These are phyloP conservation scores for Pristionchus pacificus DNA, from an alignment of 1,140 invertebrate species.

Conservation along the genomic window DNA sequence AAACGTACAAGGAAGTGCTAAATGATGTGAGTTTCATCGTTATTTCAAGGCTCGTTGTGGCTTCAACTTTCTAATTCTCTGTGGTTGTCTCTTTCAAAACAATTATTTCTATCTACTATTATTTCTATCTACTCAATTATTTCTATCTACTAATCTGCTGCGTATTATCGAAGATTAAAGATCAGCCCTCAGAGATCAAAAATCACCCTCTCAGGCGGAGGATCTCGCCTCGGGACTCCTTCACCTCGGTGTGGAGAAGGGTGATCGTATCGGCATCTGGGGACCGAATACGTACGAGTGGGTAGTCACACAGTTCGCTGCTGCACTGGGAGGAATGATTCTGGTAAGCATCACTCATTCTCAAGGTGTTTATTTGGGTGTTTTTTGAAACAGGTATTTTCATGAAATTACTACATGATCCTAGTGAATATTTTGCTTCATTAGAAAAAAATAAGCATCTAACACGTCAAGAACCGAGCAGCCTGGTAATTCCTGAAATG, in stretches of 20 bases:
- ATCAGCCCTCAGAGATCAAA: neutral
- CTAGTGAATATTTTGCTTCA: no score
- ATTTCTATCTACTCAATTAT: conserved; percentile 4
- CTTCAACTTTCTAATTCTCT: no score
- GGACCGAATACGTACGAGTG: conserved; percentile 79
- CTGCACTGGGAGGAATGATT: conserved; percentile 75
- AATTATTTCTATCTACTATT: no score
- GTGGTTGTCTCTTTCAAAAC: no score
- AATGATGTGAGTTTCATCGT: conserved; percentile 43
- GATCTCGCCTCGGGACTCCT: conserved; percentile 75
- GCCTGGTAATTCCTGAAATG: no score
- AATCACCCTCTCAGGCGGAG: conserved; percentile 70
- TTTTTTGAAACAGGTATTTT: no score
- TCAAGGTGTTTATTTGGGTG: no score
- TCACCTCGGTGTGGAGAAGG: conserved; percentile 71
- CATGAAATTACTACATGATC: no score
- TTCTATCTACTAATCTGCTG: neutral
- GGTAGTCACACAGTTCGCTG: conserved; percentile 73
- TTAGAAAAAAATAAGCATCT: no score
- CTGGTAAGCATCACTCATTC: no score
- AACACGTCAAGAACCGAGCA: no score
- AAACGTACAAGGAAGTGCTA: conserved; percentile 48
- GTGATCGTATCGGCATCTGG: conserved; percentile 82
- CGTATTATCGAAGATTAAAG: neutral
- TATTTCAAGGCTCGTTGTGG: neutral